Percentiles rank a stretch among this genome's conserved stretches.
Evolutionary conservation across 2,797 vertebrate genomes (phyloP).

Genomic region (Paguma larvata): DNA sequence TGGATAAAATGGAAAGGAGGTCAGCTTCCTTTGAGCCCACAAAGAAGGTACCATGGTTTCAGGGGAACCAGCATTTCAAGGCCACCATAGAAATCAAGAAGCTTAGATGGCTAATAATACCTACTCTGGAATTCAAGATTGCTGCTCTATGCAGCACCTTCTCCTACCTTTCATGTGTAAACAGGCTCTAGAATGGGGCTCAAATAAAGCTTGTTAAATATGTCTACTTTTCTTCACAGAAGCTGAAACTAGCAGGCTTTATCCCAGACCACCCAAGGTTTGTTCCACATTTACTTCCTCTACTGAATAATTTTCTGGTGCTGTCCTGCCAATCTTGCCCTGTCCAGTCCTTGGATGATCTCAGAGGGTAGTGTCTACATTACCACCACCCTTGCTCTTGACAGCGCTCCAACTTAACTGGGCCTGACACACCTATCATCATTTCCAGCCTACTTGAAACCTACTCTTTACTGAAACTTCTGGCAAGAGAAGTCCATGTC

Average conservation of each 20-base stretch:
- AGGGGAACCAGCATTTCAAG: conserved; percentile 17
- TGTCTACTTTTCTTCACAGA: conserved; percentile 65
- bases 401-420: background rate
- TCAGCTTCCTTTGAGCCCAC: conserved; percentile 5
- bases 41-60: background rate
- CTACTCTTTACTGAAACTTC: conserved; percentile 38
- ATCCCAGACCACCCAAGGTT: conserved; percentile 45
- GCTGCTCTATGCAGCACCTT: background rate
- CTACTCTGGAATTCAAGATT: background rate
- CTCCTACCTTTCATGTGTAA: background rate
- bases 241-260: conserved; percentile 59
- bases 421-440: background rate
- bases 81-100: conserved; percentile 51
- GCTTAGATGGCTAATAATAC: background rate
- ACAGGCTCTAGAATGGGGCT: background rate
- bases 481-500: conserved; percentile 5
- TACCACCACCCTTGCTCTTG: conserved; percentile 30
- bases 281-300: conserved; percentile 48
- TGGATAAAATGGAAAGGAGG: background rate
- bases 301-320: conserved; percentile 30
- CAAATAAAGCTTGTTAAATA: conserved; percentile 43
- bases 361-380: conserved; percentile 44
- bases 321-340: background rate
- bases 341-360: background rate
- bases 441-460: background rate